Evolutionary conservation across 2,888 invertebrate genomes (phyloP), one percentile per base, ranked within the genome.

Genomic region (Polymixis lichenea): DNA sequence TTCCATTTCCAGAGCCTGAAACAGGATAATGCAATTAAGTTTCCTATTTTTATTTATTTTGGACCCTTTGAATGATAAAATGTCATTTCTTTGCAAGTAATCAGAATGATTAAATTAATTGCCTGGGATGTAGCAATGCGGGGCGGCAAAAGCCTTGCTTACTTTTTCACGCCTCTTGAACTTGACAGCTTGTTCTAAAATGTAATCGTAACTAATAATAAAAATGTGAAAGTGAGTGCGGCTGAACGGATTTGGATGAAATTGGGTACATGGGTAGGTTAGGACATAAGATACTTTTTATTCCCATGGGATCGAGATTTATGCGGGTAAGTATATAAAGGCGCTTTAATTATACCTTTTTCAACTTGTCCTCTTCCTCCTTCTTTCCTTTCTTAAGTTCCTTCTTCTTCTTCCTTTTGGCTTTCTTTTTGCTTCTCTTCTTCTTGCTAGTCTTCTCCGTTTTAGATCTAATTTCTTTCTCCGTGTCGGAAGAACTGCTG

Each of bases 1-100:
- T 93, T 98, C 98, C 88, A 97, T 97, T 85, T 97, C 96, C 69
- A 98, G 90, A 6, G 98, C 98, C 96, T 97, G 90, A 66, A 75
- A 81, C 0, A 78, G 32, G 78, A 61, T 64, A 74, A 19, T 64
- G 1, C 11, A 43, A 38, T 38, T 38, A 60, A 56, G 17, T 55
- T 15, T n/a, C 17, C 19, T 49, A 19, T 17, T 56, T 25, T 13
- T 22, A 53, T 58, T 25, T 55, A 15, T 58, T 53, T 56, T 25
- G 1, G 17, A 25, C 25, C 56, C 2, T 2, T 28, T 17, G 7
- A 13, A 17, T 46, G 22, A 9, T 38, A 67, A 38, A 38, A 4
- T n/a, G 0, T 28, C 5, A 3, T 38, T 8, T 3, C 0, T 46
- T 32, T 25, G 6, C 49, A 25, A 32, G n/a, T 11, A 62, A 46